Evolutionary conservation across 2,797 vertebrate species (phyloP).

Genomic region (Gymnothorax reevesii): DNA sequence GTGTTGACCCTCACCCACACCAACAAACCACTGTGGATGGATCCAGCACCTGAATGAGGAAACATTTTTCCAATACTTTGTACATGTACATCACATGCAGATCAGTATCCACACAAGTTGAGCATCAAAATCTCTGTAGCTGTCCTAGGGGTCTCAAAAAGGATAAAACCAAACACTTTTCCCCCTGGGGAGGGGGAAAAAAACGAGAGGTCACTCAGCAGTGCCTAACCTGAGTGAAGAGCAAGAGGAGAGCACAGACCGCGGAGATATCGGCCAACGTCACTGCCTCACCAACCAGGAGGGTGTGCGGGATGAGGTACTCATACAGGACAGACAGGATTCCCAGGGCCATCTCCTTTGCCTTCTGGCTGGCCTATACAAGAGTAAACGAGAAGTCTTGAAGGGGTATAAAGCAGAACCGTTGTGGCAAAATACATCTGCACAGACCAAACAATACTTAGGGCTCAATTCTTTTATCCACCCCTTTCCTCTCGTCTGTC

Average conservation of each 20-base stretch:
- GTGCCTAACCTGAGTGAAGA: conserved; percentile 19
- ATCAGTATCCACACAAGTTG: not conserved
- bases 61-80: no score
- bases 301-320: conserved; percentile 15
- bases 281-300: conserved; percentile 26
- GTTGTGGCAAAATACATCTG: not conserved
- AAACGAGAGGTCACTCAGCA: not conserved
- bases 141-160: not conserved
- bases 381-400: not conserved
- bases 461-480: no score
- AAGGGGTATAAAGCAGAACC: not conserved
- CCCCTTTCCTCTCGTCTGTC: not conserved
- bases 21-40: not conserved
- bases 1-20: no score
- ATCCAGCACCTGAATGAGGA: conserved; percentile 6
- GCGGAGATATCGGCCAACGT: conserved; percentile 29
- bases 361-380: not conserved
- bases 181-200: no score
- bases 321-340: conserved; percentile 18
- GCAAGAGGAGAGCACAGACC: conserved; percentile 27
- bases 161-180: not conserved
- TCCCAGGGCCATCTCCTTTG: not conserved
- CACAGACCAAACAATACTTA: not conserved
- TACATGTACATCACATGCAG: not conserved
- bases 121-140: not conserved